Conservation (phyloP, 2,113 vertebrate species). For the Strix aluco region DNA sequence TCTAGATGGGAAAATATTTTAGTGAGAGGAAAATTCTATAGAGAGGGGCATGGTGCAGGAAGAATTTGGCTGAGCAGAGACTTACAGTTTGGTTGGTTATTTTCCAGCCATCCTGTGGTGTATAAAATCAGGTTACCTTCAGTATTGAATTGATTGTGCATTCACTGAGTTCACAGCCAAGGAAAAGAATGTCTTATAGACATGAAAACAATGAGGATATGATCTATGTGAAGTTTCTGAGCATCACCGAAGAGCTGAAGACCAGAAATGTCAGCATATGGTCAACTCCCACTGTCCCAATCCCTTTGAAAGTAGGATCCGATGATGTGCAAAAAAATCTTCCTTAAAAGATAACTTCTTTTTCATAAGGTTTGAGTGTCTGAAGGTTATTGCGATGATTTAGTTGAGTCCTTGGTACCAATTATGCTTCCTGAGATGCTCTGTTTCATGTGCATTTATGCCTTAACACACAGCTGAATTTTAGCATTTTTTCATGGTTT, state of each 20-base stretch:
- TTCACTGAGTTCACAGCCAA: background rate
- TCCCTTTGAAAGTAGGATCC: background rate
- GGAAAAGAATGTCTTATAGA: background rate
- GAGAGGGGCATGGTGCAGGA: background rate
- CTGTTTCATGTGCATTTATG: background rate
- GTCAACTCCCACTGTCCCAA: background rate
- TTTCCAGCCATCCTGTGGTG: background rate
- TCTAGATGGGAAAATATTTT: constrained; percentile 50
- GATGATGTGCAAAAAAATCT: background rate
- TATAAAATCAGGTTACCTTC: background rate
- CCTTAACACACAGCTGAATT: background rate
- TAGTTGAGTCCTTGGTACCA: background rate
- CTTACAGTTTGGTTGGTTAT: background rate
- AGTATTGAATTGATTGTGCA: background rate
- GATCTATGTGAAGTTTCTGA: background rate
- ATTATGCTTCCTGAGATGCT: background rate
- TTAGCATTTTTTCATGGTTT: background rate
- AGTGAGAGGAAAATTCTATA: background rate
- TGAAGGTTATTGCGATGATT: accelerated
- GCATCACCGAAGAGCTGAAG: background rate
- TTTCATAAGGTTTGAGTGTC: background rate
- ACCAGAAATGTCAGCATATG: background rate
- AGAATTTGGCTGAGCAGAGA: background rate
- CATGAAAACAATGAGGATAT: background rate
- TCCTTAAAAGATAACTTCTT: background rate